Evolutionary conservation across 1,140 invertebrate genomes (phyloP), one percentile per base, ranked within the genome.

Genomic region (Drosophila pruinosa): DNA sequence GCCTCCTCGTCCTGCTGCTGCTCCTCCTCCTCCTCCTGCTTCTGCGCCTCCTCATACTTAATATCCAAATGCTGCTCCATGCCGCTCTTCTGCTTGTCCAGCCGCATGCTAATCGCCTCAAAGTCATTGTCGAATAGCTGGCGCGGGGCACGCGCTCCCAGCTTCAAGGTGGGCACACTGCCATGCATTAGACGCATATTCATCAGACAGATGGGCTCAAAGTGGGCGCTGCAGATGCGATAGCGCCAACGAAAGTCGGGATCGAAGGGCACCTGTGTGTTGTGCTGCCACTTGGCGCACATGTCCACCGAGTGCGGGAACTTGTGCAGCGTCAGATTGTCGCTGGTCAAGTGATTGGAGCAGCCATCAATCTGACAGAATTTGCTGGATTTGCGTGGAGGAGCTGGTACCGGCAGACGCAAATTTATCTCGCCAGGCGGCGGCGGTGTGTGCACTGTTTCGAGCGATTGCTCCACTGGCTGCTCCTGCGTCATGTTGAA

Each of bases 151-250:
- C 76, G 72, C 3, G 71, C 62, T 0, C 89, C 89, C 39, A 90
- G 58, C 5, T 81, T 72, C 0, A 89, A 17, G 0, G 89, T 90
- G 19, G 89, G 89, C 43, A 90, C 89, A 19, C 89, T 90, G 14
- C 89, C 89, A 7, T 89, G 78, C 10, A 88, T 28, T 8, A 88
- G 43, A 0, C 82, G 61, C 75, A 71, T 65, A 6, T 78, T 88
- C 8, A 70, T 39, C 50, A 90, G 50, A 12, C 89, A 90, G 12
- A 83, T 61, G 5, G 78, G 76, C 12, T 88, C 71, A n/a, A 90
- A 90, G 21, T 90, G 89, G 0, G 70, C 78, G 52, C 81, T 90
- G 53, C 89, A 90, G 7, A 90, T 85, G 17, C 89, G 85, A 22
- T 90, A 83, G 0, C 89, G 78, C 79, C 74, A 82, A 0, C 74